Evolutionary conservation across 1,140 invertebrate genomes (phyloP).

Genomic region (Polyergus mexicanus): DNA sequence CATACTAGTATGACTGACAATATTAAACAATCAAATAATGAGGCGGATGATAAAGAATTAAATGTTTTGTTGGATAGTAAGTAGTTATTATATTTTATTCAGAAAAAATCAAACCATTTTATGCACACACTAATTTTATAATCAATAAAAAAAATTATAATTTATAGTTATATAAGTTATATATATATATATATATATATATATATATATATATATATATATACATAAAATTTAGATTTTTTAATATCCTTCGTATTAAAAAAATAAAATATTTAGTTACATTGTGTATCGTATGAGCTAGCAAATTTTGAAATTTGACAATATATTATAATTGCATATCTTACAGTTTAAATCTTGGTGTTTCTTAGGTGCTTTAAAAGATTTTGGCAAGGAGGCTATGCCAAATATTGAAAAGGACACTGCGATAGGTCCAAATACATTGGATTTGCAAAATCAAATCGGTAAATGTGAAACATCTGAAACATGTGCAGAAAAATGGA

Average conservation of each 20-base stretch:
- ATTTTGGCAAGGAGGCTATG: conserved; percentile 83
- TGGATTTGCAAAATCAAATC: neutral
- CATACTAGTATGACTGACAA: conserved; percentile 27
- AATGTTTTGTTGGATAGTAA: conserved; percentile 86
- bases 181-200: neutral
- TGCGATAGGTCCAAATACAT: conserved; percentile 1
- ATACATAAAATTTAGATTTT: neutral
- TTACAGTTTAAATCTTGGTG: conserved; percentile 16
- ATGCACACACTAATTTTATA: neutral
- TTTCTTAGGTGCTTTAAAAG: conserved; percentile 85
- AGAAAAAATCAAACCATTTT: conserved; percentile 5
- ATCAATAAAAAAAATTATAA: conserved; percentile 9
- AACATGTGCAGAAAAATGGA: conserved; percentile 77
- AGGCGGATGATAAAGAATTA: conserved; percentile 82
- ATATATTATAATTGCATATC: neutral
- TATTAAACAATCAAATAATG: conserved; percentile 43
- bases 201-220: too few species aligned
- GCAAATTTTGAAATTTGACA: neutral
- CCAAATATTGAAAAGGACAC: conserved; percentile 61
- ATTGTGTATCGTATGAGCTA: neutral
- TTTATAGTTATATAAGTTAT: conserved; percentile 23
- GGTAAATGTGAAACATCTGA: conserved; percentile 53
- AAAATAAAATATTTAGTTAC: neutral
- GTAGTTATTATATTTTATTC: conserved; percentile 58
- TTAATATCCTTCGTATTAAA: neutral